Conservation (phyloP, 2,797 vertebrate species). For the Gorsachius magnificus region DNA sequence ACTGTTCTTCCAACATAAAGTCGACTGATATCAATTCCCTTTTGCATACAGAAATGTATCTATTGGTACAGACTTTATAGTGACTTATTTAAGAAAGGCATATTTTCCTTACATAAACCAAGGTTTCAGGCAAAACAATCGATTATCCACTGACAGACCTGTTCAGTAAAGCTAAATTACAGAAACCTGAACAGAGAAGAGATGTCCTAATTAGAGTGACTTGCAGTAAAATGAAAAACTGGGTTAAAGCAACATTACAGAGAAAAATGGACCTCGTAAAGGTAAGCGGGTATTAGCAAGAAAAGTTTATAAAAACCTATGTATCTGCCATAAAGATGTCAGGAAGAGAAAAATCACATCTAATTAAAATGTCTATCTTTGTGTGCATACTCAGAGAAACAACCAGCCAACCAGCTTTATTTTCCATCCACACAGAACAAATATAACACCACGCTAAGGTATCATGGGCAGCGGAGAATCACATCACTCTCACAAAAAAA, state of each 20-base stretch:
- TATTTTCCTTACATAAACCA: not conserved
- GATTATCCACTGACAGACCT: not conserved
- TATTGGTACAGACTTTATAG: not conserved
- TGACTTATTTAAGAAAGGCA: not conserved
- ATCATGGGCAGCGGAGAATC: not conserved
- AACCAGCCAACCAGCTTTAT: not conserved
- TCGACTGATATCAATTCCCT: not conserved
- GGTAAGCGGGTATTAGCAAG: not conserved
- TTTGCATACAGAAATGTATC: not conserved
- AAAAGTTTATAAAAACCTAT: not conserved
- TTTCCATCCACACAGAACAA: not conserved
- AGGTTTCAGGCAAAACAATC: not conserved
- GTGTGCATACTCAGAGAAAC: not conserved
- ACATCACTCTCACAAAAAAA: not conserved
- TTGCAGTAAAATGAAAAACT: not conserved
- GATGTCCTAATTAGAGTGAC: not conserved
- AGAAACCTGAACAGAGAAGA: not conserved
- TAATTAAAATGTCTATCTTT: not conserved
- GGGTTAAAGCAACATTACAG: not conserved
- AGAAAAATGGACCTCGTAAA: not conserved
- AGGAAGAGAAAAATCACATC: not conserved
- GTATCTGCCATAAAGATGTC: not conserved
- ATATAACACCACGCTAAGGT: not conserved
- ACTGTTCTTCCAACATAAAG: not conserved
- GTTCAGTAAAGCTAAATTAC: slow-evolving; percentile 1